Evolutionary conservation across 2,797 vertebrate genomes (phyloP).

Genomic region (Urocyon cinereoargenteus): DNA sequence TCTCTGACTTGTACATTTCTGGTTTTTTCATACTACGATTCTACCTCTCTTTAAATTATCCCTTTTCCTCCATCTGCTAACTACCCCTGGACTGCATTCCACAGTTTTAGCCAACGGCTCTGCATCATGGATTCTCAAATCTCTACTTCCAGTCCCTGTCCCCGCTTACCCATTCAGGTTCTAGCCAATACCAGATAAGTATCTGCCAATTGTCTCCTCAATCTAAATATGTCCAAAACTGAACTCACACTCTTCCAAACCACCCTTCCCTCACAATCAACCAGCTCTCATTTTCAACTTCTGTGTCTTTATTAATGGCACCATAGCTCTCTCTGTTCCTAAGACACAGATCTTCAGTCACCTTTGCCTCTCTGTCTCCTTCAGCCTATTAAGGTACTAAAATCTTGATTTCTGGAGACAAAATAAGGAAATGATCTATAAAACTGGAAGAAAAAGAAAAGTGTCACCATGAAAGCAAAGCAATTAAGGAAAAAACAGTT

Average conservation of each 20-base stretch:
- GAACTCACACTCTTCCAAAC: not conserved
- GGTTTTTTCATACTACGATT: not conserved
- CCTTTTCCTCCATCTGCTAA: constrained; percentile 32
- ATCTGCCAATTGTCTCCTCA: not conserved
- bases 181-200: not conserved
- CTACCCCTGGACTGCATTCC: not conserved
- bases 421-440: constrained; percentile 7
- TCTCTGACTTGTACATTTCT: not conserved
- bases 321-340: not conserved
- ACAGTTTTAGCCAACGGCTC: not conserved
- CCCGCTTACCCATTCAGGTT: not conserved
- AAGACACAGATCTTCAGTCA: not conserved
- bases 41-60: not conserved
- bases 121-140: not conserved
- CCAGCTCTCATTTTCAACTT: not conserved
- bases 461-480: not conserved
- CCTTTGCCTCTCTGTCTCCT: not conserved
- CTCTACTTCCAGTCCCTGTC: not conserved
- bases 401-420: not conserved
- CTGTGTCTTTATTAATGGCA: not conserved
- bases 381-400: not conserved
- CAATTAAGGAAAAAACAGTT: not conserved
- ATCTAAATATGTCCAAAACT: not conserved
- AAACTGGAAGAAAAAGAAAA: not conserved
- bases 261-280: not conserved